Conservation (phyloP, 2,113 vertebrate genomes). For the Poeciliopsis prolifica region DNA sequence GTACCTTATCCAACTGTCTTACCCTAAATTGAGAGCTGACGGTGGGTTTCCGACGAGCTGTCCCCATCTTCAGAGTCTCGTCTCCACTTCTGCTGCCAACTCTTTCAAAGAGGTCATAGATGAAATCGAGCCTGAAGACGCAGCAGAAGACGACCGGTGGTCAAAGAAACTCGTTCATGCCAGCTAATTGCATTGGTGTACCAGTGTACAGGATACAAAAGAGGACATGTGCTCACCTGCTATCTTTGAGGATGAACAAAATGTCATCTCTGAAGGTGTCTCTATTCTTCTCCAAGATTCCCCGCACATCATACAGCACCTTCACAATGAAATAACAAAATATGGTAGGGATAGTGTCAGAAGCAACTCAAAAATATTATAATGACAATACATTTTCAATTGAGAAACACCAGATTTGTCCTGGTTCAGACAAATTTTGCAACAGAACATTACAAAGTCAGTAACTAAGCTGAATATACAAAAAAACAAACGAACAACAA, state of each 20-base stretch:
- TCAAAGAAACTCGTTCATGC: neutral
- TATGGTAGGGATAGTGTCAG: neutral
- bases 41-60: conserved; percentile 89
- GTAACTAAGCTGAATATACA: neutral
- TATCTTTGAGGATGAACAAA: conserved; percentile 91
- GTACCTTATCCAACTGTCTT: conserved; percentile 41
- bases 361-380: neutral
- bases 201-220: neutral
- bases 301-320: conserved; percentile 89
- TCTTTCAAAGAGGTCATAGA: conserved; percentile 92
- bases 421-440: no score
- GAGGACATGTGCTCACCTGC: conserved; percentile 78
- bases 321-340: conserved; percentile 42
- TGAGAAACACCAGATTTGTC: neutral
- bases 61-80: conserved; percentile 91
- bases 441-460: no score
- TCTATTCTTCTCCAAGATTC: conserved; percentile 92
- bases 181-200: neutral
- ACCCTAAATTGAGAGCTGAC: conserved; percentile 96
- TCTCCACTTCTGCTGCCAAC: conserved; percentile 87
- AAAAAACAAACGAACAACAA: no score
- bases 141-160: neutral
- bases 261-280: conserved; percentile 94
- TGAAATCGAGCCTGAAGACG: conserved; percentile 86
- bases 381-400: neutral